Percentiles rank a stretch among this genome's conserved stretches.
These are phyloP conservation scores for Eupithecia abbreviata DNA, from an alignment of 2,888 invertebrate genomes.

Conservation along the genomic window DNA sequence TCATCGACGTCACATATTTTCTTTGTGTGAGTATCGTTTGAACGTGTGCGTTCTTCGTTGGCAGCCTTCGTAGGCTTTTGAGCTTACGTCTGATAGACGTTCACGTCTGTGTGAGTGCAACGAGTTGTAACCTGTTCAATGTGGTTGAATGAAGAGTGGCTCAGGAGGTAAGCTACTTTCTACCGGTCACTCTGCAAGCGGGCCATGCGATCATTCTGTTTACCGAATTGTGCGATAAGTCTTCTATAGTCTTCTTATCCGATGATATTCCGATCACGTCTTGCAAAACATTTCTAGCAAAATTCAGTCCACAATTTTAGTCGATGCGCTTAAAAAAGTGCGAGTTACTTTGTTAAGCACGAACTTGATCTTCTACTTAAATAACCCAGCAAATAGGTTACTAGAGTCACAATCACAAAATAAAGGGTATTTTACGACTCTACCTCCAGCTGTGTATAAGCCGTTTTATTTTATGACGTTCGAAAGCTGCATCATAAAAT, in stretches of 20 bases:
- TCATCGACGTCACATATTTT: conserved; percentile 31
- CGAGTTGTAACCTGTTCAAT: conserved; percentile 78
- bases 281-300: not conserved
- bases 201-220: conserved; percentile 64
- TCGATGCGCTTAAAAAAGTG: not conserved
- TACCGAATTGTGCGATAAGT: conserved; percentile 56
- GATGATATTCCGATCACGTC: not conserved
- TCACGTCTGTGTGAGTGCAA: conserved; percentile 63
- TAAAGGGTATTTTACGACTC: not conserved
- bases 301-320: not conserved
- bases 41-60: conserved; percentile 41
- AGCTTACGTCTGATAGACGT: conserved; percentile 43
- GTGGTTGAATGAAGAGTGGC: conserved; percentile 80
- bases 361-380: not conserved
- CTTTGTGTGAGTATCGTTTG: conserved; percentile 54
- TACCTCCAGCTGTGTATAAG: not conserved
- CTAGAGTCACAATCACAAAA: not conserved
- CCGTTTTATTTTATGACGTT: conserved; percentile 11
- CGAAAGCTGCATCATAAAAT: conserved; percentile 14
- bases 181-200: conserved; percentile 65
- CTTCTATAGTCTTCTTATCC: conserved; percentile 20
- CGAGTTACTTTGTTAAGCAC: not conserved
- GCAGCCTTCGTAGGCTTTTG: conserved; percentile 44
- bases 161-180: conserved; percentile 81
- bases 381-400: not conserved